A percentile compares a stretch with the other conserved stretches of the same genome.
These are phyloP conservation scores for Caenorhabditis sp. DNA, from an alignment of 2,888 invertebrate species.

Conservation along the genomic window DNA sequence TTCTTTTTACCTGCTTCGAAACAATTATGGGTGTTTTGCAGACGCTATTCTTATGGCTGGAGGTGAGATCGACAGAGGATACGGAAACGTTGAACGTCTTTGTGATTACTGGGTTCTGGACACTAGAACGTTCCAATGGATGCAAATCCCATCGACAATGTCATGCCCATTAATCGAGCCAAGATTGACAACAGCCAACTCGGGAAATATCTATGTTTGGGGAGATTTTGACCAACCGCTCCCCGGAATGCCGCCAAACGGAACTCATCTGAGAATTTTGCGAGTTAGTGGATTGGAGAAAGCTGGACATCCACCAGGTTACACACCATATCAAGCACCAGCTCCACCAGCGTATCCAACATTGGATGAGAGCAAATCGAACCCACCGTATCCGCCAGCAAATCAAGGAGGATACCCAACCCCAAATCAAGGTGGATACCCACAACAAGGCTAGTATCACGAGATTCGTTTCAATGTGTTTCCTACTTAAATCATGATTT, in stretches of 20 bases:
- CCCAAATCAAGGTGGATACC: constrained; percentile 1
- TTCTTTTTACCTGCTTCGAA: background rate
- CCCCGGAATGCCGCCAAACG: constrained; percentile 66
- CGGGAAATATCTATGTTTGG: constrained; percentile 68
- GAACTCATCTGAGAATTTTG: constrained; percentile 67
- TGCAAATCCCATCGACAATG: constrained; percentile 66
- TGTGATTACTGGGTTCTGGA: constrained; percentile 68
- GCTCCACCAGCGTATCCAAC: constrained; percentile 48
- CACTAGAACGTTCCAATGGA: constrained; percentile 66
- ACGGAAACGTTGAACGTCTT: constrained; percentile 58
- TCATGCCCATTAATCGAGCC: constrained; percentile 69
- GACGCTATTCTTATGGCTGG: constrained; percentile 68
- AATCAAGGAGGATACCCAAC: constrained; percentile 8
- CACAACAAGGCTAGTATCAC: background rate
- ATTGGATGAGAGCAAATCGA: constrained; percentile 17
- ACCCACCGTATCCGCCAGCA: constrained; percentile 7
- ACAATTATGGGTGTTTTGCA: constrained; percentile 4
- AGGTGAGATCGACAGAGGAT: constrained; percentile 66
- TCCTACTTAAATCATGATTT: too few relatives aligned
- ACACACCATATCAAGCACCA: constrained; percentile 27
- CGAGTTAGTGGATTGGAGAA: constrained; percentile 49
- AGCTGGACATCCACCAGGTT: constrained; percentile 43
- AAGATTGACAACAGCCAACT: constrained; percentile 63
- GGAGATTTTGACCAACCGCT: constrained; percentile 69
- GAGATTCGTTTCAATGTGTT: too few relatives aligned